These are phyloP conservation scores for Polia nebulosa DNA, from an alignment of 2,888 invertebrate species.

Conservation along the genomic window DNA sequence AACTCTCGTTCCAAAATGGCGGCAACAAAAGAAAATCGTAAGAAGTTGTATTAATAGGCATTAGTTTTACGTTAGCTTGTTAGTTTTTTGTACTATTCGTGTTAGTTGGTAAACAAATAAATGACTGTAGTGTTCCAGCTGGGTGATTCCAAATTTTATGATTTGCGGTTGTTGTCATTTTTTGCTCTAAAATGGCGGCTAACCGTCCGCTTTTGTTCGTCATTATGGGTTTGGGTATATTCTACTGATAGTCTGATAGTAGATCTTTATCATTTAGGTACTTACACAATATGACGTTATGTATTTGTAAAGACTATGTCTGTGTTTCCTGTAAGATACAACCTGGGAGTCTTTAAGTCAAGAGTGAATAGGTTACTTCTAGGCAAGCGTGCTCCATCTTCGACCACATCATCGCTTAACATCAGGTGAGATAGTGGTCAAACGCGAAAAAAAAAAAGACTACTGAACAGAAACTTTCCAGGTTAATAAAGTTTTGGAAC, in stretches of 20 bases:
- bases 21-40: constrained; percentile 67
- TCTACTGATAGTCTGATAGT: constrained; percentile 33
- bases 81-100: constrained; percentile 34
- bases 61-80: constrained; percentile 56
- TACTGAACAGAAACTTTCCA: not conserved
- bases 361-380: too few species aligned
- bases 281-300: not conserved
- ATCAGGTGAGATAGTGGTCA: too few species aligned
- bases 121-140: constrained; percentile 41
- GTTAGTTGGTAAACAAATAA: constrained; percentile 39
- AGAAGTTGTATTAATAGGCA: constrained; percentile 59
- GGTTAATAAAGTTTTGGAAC: not conserved
- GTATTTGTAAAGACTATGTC: not conserved
- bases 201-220: constrained; percentile 61
- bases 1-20: constrained; percentile 68
- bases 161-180: constrained; percentile 66
- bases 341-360: too few species aligned
- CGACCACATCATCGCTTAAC: too few species aligned
- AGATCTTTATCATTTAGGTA: constrained; percentile 29
- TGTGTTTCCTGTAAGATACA: too few species aligned
- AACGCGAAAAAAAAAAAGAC: too few species aligned
- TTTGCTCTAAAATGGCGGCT: constrained; percentile 66
- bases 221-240: constrained; percentile 34
- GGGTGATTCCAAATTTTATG: constrained; percentile 71
- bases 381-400: too few species aligned